A percentile compares a stretch with the other conserved stretches of the same genome.
phyloP scores from a whole-genome alignment of 1,140 invertebrate genomes.

The Luehdorfia chinensis region DNA sequence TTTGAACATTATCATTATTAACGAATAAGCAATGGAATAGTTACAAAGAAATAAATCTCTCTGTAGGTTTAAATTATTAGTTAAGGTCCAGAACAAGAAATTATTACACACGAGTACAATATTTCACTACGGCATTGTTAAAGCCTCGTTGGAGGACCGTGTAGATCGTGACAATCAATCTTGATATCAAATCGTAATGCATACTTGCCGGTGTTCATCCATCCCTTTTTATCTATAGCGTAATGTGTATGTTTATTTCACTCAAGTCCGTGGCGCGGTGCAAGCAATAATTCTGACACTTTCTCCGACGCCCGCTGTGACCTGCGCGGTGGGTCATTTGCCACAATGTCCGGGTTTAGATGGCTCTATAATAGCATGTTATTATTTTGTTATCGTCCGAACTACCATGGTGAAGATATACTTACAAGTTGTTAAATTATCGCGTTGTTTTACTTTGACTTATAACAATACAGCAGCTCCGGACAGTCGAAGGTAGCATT shows the following conservation, averaged over 20 bases:
- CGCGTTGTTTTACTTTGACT: not conserved
- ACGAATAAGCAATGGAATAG: not conserved
- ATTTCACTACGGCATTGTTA: conserved; percentile 20
- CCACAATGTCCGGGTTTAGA: conserved; percentile 29
- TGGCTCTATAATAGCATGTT: conserved; percentile 26
- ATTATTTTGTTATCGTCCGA: conserved; percentile 1
- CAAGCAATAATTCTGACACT: conserved; percentile 50
- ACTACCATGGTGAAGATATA: not conserved
- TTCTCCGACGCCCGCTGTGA: conserved; percentile 37
- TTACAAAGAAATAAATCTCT: conserved; percentile 3
- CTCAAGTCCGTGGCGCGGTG: conserved; percentile 14
- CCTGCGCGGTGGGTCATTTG: conserved; percentile 28
- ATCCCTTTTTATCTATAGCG: conserved; percentile 13
- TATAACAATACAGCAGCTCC: too few relatives aligned
- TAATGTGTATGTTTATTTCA: conserved; percentile 7
- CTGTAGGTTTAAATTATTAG: conserved; percentile 6
- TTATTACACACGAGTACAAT: conserved; percentile 3
- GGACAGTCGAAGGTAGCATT: too few relatives aligned
- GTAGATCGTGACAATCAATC: conserved; percentile 34
- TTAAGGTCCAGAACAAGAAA: not conserved
- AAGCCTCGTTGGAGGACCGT: too few relatives aligned
- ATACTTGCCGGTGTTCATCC: conserved; percentile 14
- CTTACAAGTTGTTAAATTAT: not conserved
- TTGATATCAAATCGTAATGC: conserved; percentile 30
- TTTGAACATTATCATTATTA: too few relatives aligned